phyloP scores from a whole-genome alignment of 92 coral and sea anemone genomes.

The Epizoanthus ramosus region DNA sequence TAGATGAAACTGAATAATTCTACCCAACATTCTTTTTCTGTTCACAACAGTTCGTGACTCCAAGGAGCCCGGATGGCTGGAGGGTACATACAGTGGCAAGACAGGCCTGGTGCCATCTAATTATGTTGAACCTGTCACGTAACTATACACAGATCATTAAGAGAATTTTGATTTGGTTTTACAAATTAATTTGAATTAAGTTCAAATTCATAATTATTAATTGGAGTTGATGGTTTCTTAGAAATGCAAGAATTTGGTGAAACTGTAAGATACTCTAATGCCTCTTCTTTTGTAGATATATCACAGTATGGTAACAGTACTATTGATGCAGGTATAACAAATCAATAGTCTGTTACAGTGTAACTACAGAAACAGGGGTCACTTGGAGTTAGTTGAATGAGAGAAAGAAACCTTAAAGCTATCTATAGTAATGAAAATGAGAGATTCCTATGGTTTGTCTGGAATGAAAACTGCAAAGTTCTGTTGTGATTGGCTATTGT shows the following conservation, averaged over 20 bases:
- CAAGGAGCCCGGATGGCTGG: conserved; percentile 98
- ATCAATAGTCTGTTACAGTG: no score
- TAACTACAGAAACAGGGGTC: no score
- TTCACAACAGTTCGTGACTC: conserved; percentile 87
- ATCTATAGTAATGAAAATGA: no score
- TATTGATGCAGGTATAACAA: conserved; percentile 1
- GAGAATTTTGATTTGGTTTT: conserved; percentile 48
- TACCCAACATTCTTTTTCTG: not conserved
- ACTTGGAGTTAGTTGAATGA: no score
- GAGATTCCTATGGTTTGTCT: no score
- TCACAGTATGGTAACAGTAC: not conserved
- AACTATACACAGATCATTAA: conserved; percentile 13
- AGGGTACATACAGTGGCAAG: conserved; percentile 93
- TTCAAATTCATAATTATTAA: conserved; percentile 5
- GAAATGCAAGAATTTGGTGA: not conserved
- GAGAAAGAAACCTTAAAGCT: no score
- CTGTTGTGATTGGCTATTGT: no score
- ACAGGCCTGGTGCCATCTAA: conserved; percentile 95
- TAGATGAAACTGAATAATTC: no score
- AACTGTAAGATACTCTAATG: not conserved
- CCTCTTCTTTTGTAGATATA: not conserved
- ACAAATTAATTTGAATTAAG: conserved; percentile 32
- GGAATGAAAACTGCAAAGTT: no score
- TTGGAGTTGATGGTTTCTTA: conserved; percentile 2
- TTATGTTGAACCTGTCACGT: conserved; percentile 82